Evolutionary conservation across 2,888 invertebrate species (phyloP).

Genomic region (Pycnomerus fuliginosus): DNA sequence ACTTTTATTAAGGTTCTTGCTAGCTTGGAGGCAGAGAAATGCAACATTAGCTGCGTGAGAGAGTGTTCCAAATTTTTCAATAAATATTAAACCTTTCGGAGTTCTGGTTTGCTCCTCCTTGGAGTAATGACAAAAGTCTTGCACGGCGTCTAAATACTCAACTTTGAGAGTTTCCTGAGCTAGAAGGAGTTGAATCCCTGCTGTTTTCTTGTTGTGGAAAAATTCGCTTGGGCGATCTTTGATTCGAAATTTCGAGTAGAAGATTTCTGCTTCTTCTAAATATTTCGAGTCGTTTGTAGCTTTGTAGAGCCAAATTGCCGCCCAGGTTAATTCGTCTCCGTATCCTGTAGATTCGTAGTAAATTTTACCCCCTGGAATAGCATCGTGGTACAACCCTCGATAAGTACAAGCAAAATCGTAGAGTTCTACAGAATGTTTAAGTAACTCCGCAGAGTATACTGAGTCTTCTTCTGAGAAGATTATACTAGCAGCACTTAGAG

Average conservation of each 20-base stretch:
- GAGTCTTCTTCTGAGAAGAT: constrained; percentile 53
- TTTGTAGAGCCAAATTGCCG: constrained; percentile 58
- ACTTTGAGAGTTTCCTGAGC: constrained; percentile 52
- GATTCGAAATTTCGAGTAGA: constrained; percentile 55
- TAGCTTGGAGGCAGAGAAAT: constrained; percentile 56
- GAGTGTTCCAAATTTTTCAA: constrained; percentile 57
- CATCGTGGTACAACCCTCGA: constrained; percentile 56
- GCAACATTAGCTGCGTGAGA: constrained; percentile 59
- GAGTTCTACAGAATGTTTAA: constrained; percentile 56
- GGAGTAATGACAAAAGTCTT: constrained; percentile 57
- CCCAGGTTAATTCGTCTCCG: constrained; percentile 60
- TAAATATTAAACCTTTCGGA: constrained; percentile 57
- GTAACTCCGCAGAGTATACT: constrained; percentile 50
- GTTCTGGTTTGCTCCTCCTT: constrained; percentile 53
- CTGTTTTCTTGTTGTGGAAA: constrained; percentile 59
- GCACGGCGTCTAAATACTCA: constrained; percentile 51
- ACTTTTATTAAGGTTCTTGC: background rate
- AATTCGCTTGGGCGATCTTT: constrained; percentile 55
- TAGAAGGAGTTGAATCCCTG: constrained; percentile 57
- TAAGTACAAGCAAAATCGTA: constrained; percentile 56
- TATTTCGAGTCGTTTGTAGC: constrained; percentile 55
- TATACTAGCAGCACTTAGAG: constrained; percentile 58
- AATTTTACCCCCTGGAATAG: constrained; percentile 55
- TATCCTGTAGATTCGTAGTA: constrained; percentile 55
- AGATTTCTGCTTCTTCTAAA: constrained; percentile 54